These are phyloP conservation scores for Apteryx owenii DNA, from an alignment of 2,113 vertebrate species.

Conservation along the genomic window DNA sequence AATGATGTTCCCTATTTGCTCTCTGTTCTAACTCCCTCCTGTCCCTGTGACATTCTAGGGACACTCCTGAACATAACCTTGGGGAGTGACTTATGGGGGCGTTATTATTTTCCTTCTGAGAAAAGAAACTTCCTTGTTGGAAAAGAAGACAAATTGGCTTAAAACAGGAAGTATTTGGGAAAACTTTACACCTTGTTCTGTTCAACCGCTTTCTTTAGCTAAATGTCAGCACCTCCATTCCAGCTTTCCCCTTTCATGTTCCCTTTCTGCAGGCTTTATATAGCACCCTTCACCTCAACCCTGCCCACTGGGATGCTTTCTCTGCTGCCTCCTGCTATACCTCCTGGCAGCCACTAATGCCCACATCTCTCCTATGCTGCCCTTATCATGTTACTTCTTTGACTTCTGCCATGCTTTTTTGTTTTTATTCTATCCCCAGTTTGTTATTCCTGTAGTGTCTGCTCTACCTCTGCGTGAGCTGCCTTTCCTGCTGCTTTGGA, in stretches of 20 bases:
- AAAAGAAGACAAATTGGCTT: background rate
- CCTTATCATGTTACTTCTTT: background rate
- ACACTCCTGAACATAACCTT: background rate
- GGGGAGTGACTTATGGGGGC: background rate
- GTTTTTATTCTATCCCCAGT: background rate
- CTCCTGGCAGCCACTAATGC: background rate
- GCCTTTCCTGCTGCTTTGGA: background rate
- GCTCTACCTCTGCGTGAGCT: accelerated
- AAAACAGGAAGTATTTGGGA: background rate
- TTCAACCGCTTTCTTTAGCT: background rate
- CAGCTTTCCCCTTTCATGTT: background rate
- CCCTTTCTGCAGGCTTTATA: background rate
- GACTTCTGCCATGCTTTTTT: background rate
- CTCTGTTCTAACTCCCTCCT: background rate
- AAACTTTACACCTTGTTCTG: background rate
- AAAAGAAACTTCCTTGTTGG: background rate
- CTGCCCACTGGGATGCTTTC: background rate
- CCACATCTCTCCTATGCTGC: background rate
- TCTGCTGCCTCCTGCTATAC: background rate
- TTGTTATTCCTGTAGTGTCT: background rate
- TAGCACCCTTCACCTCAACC: background rate
- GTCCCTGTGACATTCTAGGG: background rate
- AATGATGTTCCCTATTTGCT: background rate
- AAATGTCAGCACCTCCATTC: background rate
- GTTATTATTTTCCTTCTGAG: background rate